Base-by-base conservation (phyloP, 2,113 vertebrate genomes). In the Ascaphus truei region DNA sequence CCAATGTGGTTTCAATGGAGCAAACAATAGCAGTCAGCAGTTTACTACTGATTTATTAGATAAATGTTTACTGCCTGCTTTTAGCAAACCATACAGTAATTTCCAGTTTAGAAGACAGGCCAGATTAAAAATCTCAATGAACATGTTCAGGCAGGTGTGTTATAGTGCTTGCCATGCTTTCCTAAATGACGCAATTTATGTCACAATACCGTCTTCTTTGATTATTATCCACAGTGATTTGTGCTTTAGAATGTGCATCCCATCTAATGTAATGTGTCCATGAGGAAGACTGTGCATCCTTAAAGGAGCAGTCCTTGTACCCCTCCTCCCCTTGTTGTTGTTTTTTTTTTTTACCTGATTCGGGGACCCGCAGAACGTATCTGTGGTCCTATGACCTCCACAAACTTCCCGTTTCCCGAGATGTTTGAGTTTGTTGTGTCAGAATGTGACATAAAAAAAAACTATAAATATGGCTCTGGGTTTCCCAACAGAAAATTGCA, bases 71-170 rank as follows among this genome's bases (percentile, higher is more conserved):
- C 33, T 39, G 52, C 55, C 45, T 27, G 31, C 55, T 56, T 31
- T 57, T 55, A 22, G 30, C 33, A 50, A 48, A 63, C 30, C 30
- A n/a, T 39, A 7, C 48, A 18, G 23, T 51, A 39, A 64, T 64
- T 64, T 39, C 15, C 43, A 50, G 31, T 50, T 50, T 36, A 16
- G 53, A 50, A 29, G 25, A 41, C 43, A 50, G 30, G 27, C 45
- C 34, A 26, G 15, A 57, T 63, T 41, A 69, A 34, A 69, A 74
- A 39, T 29, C 27, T 39, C 37, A 37, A 50, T 50, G 41, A 73
- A 16, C 43, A 33, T 12, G 18, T 25, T 47, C 53, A 22, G 27
- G 26, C 34, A 71, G 53, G 62, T 30, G 56, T 25, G 45, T 33
- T 71, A 59, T 65, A 74, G 16, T 26, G 47, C 34, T 59, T 51